Conservation (phyloP, 2,113 vertebrate genomes). For the Odontophorus gujanensis region DNA sequence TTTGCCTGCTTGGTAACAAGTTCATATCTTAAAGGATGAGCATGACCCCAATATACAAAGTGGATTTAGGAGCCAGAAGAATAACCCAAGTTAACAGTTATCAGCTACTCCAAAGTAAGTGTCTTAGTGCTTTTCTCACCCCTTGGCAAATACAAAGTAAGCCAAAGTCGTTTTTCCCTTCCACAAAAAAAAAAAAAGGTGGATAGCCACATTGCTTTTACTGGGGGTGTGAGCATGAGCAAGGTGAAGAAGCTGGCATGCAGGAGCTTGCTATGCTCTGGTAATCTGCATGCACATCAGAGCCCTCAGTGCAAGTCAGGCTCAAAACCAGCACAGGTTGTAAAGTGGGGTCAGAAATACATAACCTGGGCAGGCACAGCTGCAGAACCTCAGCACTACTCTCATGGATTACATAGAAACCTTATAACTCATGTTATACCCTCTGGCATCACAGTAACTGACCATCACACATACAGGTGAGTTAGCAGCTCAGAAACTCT, state of each 20-base stretch:
- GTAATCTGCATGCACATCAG: background rate
- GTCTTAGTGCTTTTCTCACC: background rate
- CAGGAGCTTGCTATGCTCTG: background rate
- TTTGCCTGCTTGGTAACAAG: constrained; percentile 1
- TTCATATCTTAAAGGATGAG: background rate
- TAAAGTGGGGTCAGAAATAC: background rate
- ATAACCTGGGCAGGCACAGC: background rate
- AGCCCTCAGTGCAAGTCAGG: background rate
- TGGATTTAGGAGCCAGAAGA: background rate
- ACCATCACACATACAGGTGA: background rate
- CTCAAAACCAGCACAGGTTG: background rate
- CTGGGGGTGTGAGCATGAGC: background rate
- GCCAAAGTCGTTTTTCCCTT: background rate
- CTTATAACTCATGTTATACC: background rate
- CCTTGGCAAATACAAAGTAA: background rate
- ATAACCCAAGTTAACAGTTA: background rate
- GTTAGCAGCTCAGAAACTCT: no score
- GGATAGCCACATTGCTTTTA: background rate
- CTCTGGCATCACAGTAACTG: background rate
- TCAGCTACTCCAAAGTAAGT: background rate
- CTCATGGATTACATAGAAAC: background rate
- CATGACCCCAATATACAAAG: background rate
- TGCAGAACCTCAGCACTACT: background rate
- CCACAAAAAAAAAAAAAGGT: background rate
- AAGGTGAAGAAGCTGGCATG: constrained; percentile 12